Evolutionary conservation across 2,113 vertebrate species (phyloP).

Genomic region (Shinisaurus crocodilurus): DNA sequence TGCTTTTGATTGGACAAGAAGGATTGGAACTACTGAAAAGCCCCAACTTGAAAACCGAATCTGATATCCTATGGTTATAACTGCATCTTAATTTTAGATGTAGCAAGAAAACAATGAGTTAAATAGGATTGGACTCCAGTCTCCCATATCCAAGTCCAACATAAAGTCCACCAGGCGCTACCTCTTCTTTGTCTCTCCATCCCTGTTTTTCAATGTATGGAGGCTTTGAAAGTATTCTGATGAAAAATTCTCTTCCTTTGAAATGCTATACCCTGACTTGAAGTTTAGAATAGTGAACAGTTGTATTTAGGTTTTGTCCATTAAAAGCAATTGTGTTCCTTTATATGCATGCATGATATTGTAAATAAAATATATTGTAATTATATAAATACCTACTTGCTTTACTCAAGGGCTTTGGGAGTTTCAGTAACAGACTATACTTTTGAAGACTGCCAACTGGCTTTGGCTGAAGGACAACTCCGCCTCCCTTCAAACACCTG

Average conservation of each 20-base stretch:
- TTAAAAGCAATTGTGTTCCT: background rate
- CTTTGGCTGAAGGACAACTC: constrained; percentile 93
- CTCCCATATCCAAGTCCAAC: background rate
- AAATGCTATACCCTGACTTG: background rate
- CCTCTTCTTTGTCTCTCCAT: background rate
- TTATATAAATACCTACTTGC: background rate
- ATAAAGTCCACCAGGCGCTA: background rate
- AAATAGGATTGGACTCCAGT: background rate
- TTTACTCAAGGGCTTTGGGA: constrained; percentile 85
- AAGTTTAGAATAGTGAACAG: background rate
- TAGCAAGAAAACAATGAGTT: background rate
- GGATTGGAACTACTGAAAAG: background rate
- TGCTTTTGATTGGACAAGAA: background rate
- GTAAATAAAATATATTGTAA: background rate
- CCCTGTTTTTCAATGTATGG: background rate
- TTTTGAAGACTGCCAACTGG: constrained; percentile 97
- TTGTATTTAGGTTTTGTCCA: background rate
- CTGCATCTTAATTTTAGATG: background rate
- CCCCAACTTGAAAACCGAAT: background rate
- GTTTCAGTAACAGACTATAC: constrained; percentile 95
- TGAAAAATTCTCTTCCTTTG: background rate
- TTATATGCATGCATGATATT: background rate
- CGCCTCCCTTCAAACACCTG: constrained; percentile 91
- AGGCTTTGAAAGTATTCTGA: background rate
- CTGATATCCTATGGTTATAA: background rate